Base-by-base conservation (phyloP, 2,797 vertebrate genomes). In the Tolypeutes matacus region DNA sequence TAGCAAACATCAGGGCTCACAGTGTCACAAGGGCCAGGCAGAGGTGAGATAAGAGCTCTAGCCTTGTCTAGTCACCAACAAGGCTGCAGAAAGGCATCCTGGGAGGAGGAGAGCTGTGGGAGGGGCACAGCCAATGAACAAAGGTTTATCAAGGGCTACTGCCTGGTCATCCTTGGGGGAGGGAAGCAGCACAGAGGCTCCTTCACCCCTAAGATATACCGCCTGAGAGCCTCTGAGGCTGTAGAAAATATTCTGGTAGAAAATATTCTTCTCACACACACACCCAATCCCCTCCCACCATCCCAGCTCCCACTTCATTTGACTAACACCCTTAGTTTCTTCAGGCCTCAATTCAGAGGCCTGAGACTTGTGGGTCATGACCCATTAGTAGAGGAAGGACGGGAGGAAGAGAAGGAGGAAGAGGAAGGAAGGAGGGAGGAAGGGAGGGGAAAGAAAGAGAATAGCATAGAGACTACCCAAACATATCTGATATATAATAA, bases 11-110 rank as follows among this genome's bases (percentile, higher is more conserved):
- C 34, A 31, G 72, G 87, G 86, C 77, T 56, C 69, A 7, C 82
- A 56, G 84, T 31, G 53, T 75, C 83, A 64, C 2, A 25, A 82
- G 86, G 85, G 42, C 86, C 83, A 70, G 75, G 94, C 90, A 53
- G 86, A 95, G 62, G 67, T 15, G 69, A 96, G 96, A 96, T 96
- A 96, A 96, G 93, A 91, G 69, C 72, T 73, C 90, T 67, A 21
- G 77, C 72, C 83, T 76, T 80, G 10, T 60, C 72, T 46, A 1
- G 11, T 94, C 82, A 13, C 60, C 93, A 89, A 39, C 21, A 81
- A 62, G 60, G 65, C 81, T 42, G 36, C 78, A 87, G 86, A 80
- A 95, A 92, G 90, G 88, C 94, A 58, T 39, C 3, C 42, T 49
- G 27, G 27, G 42, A 93, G 90, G 83, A 94, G 78, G 73, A 78